Conservation (phyloP, 2,797 vertebrate species). For the Halcyon smyrnensis region DNA sequence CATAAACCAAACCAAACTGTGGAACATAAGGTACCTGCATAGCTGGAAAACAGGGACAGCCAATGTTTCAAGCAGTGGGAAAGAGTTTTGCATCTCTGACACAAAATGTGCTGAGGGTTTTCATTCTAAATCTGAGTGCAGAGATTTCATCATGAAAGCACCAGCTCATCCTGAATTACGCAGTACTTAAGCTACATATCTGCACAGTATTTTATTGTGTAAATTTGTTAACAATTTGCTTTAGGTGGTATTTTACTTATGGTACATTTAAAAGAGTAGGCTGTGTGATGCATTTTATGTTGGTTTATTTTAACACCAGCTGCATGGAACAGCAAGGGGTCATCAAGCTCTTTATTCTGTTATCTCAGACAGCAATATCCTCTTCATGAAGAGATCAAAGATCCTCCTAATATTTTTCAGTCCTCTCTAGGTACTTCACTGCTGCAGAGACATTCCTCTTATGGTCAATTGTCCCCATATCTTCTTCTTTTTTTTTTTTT, state of each 20-base stretch:
- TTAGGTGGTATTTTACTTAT: background rate
- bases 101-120: background rate
- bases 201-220: background rate
- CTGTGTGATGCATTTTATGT: background rate
- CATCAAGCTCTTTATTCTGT: background rate
- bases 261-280: background rate
- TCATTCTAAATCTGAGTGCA: background rate
- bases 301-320: background rate
- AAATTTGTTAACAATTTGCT: background rate
- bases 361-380: background rate
- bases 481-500: too few relatives aligned
- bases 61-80: background rate
- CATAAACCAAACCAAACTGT: background rate
- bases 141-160: background rate
- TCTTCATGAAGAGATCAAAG: conserved; percentile 4
- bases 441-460: background rate
- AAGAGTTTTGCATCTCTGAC: background rate
- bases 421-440: background rate
- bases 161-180: background rate
- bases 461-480: background rate
- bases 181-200: background rate
- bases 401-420: background rate
- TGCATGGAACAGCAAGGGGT: background rate
- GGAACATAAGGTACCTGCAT: background rate
- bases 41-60: fast-evolving